A percentile compares a stretch with the other conserved stretches of the same genome.
phyloP scores from a whole-genome alignment of 2,888 invertebrate genomes.

The Bombylius discolor region DNA sequence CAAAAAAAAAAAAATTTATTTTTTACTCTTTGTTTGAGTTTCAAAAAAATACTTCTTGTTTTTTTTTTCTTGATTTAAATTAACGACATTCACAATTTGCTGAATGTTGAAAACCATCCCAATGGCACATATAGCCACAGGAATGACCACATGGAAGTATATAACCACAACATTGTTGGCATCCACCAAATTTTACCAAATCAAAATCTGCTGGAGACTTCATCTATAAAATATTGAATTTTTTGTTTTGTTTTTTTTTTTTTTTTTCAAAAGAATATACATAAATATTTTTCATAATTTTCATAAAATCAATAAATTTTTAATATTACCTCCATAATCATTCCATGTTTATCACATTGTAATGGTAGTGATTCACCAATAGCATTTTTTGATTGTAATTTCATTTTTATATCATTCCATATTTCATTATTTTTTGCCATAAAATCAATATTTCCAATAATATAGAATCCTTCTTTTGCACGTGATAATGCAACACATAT shows the following conservation, averaged over 20 bases:
- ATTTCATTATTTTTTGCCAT: constrained; percentile 40
- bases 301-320: not conserved
- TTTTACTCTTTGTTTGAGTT: not conserved
- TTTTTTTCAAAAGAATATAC: not conserved
- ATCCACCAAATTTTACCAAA: constrained; percentile 8
- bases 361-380: constrained; percentile 41
- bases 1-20: not conserved
- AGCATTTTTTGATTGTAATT: constrained; percentile 38
- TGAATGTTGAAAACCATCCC: constrained; percentile 3
- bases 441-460: constrained; percentile 57
- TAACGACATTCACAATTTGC: constrained; percentile 5
- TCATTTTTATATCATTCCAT: constrained; percentile 41
- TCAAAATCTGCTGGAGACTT: constrained; percentile 4
- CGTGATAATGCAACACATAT: constrained; percentile 68
- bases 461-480: constrained; percentile 54
- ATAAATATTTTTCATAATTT: not conserved
- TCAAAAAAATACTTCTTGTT: not conserved
- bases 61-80: not conserved
- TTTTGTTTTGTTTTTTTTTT: no score
- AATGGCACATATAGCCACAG: constrained; percentile 8
- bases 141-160: constrained; percentile 8
- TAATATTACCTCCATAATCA: constrained; percentile 21
- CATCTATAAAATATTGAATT: not conserved
- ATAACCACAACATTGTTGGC: constrained; percentile 8
- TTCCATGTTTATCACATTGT: constrained; percentile 38